phyloP scores from a whole-genome alignment of 2,797 vertebrate species.

The Muscicapa comitata region DNA sequence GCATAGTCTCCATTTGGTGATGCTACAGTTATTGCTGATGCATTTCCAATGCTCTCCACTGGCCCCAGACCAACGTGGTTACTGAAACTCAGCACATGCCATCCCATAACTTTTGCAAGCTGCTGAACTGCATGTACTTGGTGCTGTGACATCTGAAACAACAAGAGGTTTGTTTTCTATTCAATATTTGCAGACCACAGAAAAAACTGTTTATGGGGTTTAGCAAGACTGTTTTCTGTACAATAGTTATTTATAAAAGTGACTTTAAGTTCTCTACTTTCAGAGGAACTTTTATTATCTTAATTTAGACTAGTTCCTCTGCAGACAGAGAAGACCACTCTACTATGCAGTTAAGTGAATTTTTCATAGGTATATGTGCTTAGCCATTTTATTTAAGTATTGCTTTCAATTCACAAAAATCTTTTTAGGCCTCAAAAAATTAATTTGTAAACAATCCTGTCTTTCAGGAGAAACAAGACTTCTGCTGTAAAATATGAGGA shows the following conservation, averaged over 20 bases:
- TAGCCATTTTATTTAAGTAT: not conserved
- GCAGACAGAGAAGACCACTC: not conserved
- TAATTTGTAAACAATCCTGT: not conserved
- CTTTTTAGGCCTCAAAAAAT: not conserved
- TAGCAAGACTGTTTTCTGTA: not conserved
- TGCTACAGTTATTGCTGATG: conserved; percentile 91
- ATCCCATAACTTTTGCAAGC: conserved; percentile 98
- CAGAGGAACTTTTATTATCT: not conserved
- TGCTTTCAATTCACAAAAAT: not conserved
- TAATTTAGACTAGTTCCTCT: not conserved
- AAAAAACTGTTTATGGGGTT: not conserved
- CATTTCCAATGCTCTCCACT: conserved; percentile 95
- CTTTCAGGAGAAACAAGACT: not conserved
- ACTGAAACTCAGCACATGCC: conserved; percentile 97
- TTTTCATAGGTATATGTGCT: not conserved
- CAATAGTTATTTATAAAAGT: not conserved
- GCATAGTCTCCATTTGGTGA: conserved; percentile 92
- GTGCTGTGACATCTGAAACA: conserved; percentile 95
- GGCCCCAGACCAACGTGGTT: conserved; percentile 93
- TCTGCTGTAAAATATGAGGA: not conserved
- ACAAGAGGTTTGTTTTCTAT: not conserved
- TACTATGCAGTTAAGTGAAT: not conserved
- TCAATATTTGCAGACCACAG: not conserved
- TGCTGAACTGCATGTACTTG: conserved; percentile 98
- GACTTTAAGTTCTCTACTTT: not conserved